Conservation (phyloP, 2,888 invertebrate genomes). For the Baronia brevicornis region DNA sequence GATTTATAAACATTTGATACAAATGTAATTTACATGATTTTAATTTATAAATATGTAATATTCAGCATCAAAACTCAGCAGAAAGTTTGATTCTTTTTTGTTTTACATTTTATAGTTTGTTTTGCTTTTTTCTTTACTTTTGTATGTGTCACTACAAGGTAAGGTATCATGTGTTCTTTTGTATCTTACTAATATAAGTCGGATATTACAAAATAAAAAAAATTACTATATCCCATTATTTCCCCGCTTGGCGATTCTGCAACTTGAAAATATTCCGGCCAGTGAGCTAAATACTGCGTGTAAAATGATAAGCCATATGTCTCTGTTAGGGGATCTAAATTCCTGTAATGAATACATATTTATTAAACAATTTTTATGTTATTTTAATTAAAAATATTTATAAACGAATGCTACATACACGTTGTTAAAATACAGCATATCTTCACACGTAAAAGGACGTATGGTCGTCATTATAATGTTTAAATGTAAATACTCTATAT, state of each 20-base stretch:
- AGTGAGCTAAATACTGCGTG: conserved; percentile 97
- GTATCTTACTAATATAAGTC: too few species aligned
- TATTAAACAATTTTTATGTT: conserved; percentile 1
- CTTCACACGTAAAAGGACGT: conserved; percentile 93
- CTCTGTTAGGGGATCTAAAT: conserved; percentile 97
- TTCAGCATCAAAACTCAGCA: too few species aligned
- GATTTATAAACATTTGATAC: too few species aligned
- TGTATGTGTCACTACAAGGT: too few species aligned
- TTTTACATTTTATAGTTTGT: too few species aligned
- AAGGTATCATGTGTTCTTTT: too few species aligned
- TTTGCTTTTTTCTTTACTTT: too few species aligned
- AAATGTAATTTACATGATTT: too few species aligned
- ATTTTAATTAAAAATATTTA: conserved; percentile 6
- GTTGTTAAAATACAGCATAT: conserved; percentile 95
- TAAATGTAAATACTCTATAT: too few species aligned
- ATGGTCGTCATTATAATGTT: conserved; percentile 86
- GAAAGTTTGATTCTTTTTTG: too few species aligned
- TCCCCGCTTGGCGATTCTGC: conserved; percentile 96
- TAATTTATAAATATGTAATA: too few species aligned
- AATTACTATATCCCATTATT: conserved; percentile 97
- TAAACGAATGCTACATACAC: conserved; percentile 80
- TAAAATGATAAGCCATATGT: conserved; percentile 97
- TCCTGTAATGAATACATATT: conserved; percentile 71
- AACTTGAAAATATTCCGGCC: conserved; percentile 99
- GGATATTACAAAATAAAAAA: conserved; percentile 9